A percentile compares a stretch with the other conserved stretches of the same genome.
These are phyloP conservation scores for Clarias gariepinus DNA, from an alignment of 2,113 vertebrate species.

Conservation along the genomic window DNA sequence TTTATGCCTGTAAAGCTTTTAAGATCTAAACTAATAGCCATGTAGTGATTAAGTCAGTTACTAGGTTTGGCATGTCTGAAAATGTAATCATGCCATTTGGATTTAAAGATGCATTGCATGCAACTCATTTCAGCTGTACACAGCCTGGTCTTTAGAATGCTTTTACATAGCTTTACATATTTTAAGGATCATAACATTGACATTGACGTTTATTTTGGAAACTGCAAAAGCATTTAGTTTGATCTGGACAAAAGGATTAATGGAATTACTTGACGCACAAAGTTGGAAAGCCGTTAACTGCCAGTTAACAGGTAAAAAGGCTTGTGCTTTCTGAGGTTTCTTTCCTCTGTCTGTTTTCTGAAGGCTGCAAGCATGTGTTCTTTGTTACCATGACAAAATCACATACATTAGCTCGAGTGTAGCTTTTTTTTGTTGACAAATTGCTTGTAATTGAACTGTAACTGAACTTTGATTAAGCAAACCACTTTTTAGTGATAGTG, in stretches of 20 bases:
- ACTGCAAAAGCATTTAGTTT: neutral
- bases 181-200: neutral
- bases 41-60: neutral
- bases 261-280: neutral
- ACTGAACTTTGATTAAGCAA: neutral
- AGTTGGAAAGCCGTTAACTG: neutral
- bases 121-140: neutral
- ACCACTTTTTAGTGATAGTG: neutral
- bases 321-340: neutral
- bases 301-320: neutral
- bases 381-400: neutral
- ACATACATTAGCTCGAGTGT: no score
- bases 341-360: neutral
- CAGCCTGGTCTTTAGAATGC: neutral
- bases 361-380: neutral
- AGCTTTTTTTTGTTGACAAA: no score
- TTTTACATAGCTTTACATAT: neutral
- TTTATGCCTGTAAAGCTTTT: neutral
- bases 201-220: neutral
- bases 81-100: neutral
- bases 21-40: neutral
- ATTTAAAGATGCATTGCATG: neutral
- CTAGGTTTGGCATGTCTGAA: neutral
- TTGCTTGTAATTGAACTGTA: neutral
- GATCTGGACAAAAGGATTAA: neutral